phyloP scores from a whole-genome alignment of 2,113 vertebrate genomes.

The Lasiurus cinereus region DNA sequence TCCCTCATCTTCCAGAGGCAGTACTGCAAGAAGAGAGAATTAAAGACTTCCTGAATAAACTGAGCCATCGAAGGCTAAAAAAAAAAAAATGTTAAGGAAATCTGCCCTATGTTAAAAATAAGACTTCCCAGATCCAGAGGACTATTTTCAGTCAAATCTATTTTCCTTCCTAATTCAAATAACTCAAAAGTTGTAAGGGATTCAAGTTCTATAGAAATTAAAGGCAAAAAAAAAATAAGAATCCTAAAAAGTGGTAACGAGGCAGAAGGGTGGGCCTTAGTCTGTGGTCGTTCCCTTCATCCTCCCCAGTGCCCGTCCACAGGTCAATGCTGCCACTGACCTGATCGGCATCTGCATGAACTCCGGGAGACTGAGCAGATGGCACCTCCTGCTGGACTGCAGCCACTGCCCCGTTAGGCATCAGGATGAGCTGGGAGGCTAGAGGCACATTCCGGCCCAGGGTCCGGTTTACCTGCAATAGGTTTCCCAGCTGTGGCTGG shows the following conservation, averaged over 20 bases:
- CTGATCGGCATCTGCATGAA: conserved; percentile 95
- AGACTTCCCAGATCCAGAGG: neutral
- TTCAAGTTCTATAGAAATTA: neutral
- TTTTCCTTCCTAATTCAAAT: conserved; percentile 6
- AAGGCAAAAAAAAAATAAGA: neutral
- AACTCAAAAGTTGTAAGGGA: conserved; percentile 9
- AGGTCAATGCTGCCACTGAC: conserved; percentile 86
- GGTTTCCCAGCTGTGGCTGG: conserved; percentile 92
- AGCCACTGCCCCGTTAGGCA: conserved; percentile 97
- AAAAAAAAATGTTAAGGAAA: neutral
- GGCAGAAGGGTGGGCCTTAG: neutral
- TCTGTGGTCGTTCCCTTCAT: neutral
- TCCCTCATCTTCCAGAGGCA: neutral
- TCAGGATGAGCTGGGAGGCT: conserved; percentile 97
- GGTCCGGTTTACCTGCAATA: conserved; percentile 91
- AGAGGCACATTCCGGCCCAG: conserved; percentile 93
- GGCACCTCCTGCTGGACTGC: conserved; percentile 94
- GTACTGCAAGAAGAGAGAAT: neutral
- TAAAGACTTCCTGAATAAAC: conserved; percentile 8
- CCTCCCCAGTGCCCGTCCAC: neutral
- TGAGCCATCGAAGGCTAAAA: neutral
- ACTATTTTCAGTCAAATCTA: neutral
- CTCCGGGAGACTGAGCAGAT: conserved; percentile 88
- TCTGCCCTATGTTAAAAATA: neutral
- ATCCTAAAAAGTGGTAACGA: neutral